These are phyloP conservation scores for Pollachius pollachius DNA, from an alignment of 2,113 vertebrate species.

Conservation along the genomic window DNA sequence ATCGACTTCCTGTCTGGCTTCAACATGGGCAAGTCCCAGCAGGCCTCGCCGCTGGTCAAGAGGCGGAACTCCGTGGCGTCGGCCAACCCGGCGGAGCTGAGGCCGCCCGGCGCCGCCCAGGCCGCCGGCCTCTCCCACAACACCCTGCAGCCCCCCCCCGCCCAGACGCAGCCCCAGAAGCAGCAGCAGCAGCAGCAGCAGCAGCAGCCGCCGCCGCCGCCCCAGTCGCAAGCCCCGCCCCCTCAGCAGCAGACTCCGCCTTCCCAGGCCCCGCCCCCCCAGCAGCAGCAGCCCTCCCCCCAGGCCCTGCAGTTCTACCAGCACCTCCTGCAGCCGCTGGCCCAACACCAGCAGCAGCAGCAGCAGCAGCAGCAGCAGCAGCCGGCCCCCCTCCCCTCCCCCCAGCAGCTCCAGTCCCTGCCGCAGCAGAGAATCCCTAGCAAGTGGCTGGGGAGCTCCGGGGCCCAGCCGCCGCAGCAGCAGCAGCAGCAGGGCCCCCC, in stretches of 20 bases:
- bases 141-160: slow-evolving; percentile 73
- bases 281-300: slow-evolving; percentile 77
- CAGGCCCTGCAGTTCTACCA: slow-evolving; percentile 90
- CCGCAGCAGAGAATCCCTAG: slow-evolving; percentile 76
- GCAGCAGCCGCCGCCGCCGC: slow-evolving; percentile 43
- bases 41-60: slow-evolving; percentile 89
- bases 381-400: slow-evolving; percentile 28
- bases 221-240: slow-evolving; percentile 58
- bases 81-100: slow-evolving; percentile 83
- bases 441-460: slow-evolving; percentile 84
- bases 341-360: slow-evolving; percentile 69
- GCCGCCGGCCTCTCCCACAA: slow-evolving; percentile 77
- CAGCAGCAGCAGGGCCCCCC: slow-evolving; percentile 75
- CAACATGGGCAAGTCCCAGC: slow-evolving; percentile 98
- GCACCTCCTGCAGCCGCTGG: slow-evolving; percentile 88
- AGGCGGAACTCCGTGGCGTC: slow-evolving; percentile 90
- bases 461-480: slow-evolving; percentile 71
- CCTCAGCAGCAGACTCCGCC: slow-evolving; percentile 70
- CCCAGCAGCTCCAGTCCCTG: slow-evolving; percentile 63
- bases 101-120: slow-evolving; percentile 76
- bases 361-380: slow-evolving; percentile 49
- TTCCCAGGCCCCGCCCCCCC: slow-evolving; percentile 49
- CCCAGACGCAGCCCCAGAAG: slow-evolving; percentile 53
- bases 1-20: slow-evolving; percentile 99
- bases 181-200: slow-evolving; percentile 17